Base-by-base conservation (phyloP, 2,797 vertebrate genomes). In the Scarus forsteni region DNA sequence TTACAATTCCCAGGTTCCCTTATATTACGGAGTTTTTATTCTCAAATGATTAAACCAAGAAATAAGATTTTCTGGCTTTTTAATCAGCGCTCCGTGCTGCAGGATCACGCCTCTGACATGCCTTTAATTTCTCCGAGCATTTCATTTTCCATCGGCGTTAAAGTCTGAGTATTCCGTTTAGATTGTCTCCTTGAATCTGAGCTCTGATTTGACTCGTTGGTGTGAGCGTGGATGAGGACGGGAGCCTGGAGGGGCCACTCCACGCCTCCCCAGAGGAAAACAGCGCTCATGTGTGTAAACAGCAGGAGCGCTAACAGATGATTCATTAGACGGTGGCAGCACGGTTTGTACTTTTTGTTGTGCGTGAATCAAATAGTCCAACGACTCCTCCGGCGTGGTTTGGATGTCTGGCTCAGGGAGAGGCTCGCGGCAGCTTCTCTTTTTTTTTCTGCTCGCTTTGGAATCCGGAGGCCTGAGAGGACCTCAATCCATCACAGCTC, bases 401-500 rank as follows among this genome's bases (percentile, higher is more conserved):
- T 92, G 92, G 88, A 90, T 69, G 34, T 27, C 42, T 51, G 83
- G 89, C 90, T 90, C 80, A 80, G 83, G 87, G 81, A 87, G 89
- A 77, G 76, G 83, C 85, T 88, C 83, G 73, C 91, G 88, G 87
- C 87, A 88, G 86, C 75, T 73, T 90, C 38, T 53, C 27, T 51
- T 92, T 92, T 43, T 43, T 43, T 43, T 43, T 92, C 82, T 92
- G 92, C 92, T 91, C 90, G 91, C 91, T 91, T 86, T 92, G 94
- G 94, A 94, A 94, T 95, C 90, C 76, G 74, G 84, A 86, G 91
- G 89, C 85, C 90, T 91, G 80, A 88, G 86, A 85, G 85, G 85
- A 84, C 87, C 83, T 81, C 92, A 68, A 95, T 94, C 92, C 91
- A 94, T 95, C 94, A 95, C 61, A 10, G 67, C 69, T 59, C 88